Percentiles rank a stretch among this genome's conserved stretches.
Conservation (phyloP, 2,113 vertebrate species). For the Sciurus niger region DNA sequence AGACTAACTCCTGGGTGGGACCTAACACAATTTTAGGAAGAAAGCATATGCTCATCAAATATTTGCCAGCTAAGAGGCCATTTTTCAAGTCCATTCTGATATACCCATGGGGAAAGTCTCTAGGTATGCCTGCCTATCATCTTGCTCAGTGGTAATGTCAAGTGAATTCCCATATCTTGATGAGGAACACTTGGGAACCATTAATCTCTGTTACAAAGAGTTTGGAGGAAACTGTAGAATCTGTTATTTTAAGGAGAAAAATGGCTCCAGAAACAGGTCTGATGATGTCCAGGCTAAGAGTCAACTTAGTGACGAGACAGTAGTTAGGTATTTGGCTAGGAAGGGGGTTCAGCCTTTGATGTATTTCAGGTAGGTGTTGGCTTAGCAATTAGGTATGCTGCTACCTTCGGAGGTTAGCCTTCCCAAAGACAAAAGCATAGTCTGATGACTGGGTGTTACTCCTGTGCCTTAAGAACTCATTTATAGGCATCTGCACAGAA, state of each 20-base stretch:
- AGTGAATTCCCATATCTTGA: background rate
- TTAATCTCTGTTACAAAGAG: conserved; percentile 8
- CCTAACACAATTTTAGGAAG: conserved; percentile 39
- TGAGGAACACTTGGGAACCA: background rate
- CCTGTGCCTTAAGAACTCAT: background rate
- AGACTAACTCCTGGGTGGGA: background rate
- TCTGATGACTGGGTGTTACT: conserved; percentile 40
- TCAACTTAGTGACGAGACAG: background rate
- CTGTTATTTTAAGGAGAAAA: conserved; percentile 58
- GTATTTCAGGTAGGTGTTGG: conserved; percentile 46
- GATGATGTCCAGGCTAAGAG: conserved; percentile 32
- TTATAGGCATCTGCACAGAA: conserved; percentile 50
- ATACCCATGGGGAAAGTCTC: background rate
- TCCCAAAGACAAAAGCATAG: conserved; percentile 34
- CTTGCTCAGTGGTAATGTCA: background rate
- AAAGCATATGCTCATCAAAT: conserved; percentile 23
- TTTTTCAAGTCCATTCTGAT: conserved; percentile 23
- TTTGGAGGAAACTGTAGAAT: background rate
- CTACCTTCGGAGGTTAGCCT: conserved; percentile 57
- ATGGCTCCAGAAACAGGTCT: conserved; percentile 37
- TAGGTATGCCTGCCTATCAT: background rate
- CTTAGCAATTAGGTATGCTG: conserved; percentile 40
- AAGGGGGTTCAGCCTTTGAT: conserved; percentile 62
- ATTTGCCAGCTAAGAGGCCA: background rate
- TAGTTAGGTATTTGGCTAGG: conserved; percentile 48